Base-by-base conservation (phyloP, 2,113 vertebrate species). In the Romanogobio albipinnatus region DNA sequence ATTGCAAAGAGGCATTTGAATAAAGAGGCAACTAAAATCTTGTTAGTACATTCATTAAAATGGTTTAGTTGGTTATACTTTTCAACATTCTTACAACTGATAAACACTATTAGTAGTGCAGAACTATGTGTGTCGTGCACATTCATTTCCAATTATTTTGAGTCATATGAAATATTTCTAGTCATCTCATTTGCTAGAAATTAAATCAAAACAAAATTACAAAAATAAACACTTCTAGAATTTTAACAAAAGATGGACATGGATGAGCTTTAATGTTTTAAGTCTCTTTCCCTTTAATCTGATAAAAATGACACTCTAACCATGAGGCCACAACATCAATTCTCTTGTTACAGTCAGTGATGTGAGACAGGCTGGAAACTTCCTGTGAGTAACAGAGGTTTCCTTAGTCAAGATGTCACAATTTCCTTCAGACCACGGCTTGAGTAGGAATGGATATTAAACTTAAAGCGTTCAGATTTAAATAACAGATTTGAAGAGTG, bases 321-420 rank as follows among this genome's bases (percentile, higher is more conserved):
- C 64, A 76, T 58, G 22, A 82, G 9, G 29, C 53, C n/a, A 71
- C 71, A 26, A 81, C 64, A 71, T 75, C 59, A 77, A 22, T 68
- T 70, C n/a, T 77, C 11, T 82, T 49, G 45, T 58, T 76, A 83
- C 58, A 59, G 26, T 59, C 76, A 76, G 68, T 33, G 71, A 24
- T 24, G 62, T 71, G 73, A 11, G 29, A 74, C 74, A 61, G 87
- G 90, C 39, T 85, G 47, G 87, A 87, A 91, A 90, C 88, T 90
- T 92, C 87, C 90, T 88, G 81, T 93, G 79, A 87, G 33, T 84
- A 58, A 89, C 62, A 88, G 13, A 62, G 82, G 82, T 84, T 86
- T 87, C 64, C 75, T 85, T 86, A 82, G 81, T 83, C 87, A 83
- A 86, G 71, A 88, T 92, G 88, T 89, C 90, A 91, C 87, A 90